Evolutionary conservation across 1,140 invertebrate species (phyloP).

Genomic region (Drosophila erecta): DNA sequence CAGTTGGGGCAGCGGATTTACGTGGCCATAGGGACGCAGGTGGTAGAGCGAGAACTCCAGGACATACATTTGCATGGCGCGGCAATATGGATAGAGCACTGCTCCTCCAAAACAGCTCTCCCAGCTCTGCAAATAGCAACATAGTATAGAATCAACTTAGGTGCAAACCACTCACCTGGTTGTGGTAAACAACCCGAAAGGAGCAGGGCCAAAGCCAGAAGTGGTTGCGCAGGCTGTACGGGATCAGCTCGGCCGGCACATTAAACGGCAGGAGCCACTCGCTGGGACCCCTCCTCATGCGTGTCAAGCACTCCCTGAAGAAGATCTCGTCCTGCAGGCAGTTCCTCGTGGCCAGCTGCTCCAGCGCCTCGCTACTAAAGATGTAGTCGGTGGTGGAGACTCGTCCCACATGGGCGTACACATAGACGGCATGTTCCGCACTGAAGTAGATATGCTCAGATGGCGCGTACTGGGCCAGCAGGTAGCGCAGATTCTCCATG

Average conservation of each 20-base stretch:
- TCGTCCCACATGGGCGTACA: slow-evolving; percentile 96
- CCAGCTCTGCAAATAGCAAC: slow-evolving; percentile 3
- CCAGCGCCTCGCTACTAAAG: slow-evolving; percentile 90
- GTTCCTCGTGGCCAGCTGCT: slow-evolving; percentile 86
- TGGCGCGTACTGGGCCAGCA: slow-evolving; percentile 90
- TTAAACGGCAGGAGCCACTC: slow-evolving; percentile 26
- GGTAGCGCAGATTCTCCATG: slow-evolving; percentile 95
- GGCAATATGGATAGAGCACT: slow-evolving; percentile 26
- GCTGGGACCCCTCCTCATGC: slow-evolving; percentile 85
- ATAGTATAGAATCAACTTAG: neutral
- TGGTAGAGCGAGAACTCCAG: slow-evolving; percentile 52
- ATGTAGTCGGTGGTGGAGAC: slow-evolving; percentile 94
- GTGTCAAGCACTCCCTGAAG: slow-evolving; percentile 53
- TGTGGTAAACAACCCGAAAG: slow-evolving; percentile 29
- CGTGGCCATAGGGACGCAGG: slow-evolving; percentile 50
- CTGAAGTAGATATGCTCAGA: slow-evolving; percentile 93
- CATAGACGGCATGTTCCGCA: slow-evolving; percentile 92
- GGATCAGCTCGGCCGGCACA: slow-evolving; percentile 13
- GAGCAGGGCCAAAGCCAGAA: slow-evolving; percentile 60
- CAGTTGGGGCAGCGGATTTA: slow-evolving; percentile 17
- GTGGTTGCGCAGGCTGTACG: slow-evolving; percentile 18
- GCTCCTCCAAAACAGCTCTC: slow-evolving; percentile 7
- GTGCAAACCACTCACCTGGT: slow-evolving; percentile 13
- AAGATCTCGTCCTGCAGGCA: slow-evolving; percentile 86
- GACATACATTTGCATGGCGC: slow-evolving; percentile 24